phyloP scores from a whole-genome alignment of 2,113 vertebrate genomes.

The Turdus rufiventris region DNA sequence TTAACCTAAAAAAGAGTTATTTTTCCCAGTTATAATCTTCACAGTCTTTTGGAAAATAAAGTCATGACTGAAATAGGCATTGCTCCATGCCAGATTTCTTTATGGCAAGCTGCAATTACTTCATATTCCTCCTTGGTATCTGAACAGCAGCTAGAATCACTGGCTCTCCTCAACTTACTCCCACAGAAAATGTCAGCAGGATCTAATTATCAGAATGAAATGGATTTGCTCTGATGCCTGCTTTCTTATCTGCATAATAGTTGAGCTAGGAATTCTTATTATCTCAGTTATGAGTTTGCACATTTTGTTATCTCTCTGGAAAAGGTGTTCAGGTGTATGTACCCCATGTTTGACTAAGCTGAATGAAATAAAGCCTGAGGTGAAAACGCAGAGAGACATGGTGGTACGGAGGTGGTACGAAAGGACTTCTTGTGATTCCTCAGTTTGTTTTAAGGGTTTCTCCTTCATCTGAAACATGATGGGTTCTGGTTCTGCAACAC shows the following conservation, averaged over 20 bases:
- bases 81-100: slow-evolving; percentile 2
- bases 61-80: background rate
- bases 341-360: background rate
- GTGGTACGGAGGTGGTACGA: background rate
- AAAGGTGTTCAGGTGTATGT: background rate
- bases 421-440: background rate
- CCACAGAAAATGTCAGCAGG: slow-evolving; percentile 48
- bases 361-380: background rate
- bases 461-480: background rate
- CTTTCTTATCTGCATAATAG: slow-evolving; percentile 23
- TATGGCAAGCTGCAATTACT: slow-evolving; percentile 15
- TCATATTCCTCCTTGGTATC: background rate
- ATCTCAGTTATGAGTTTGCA: slow-evolving; percentile 1
- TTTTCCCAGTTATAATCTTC: background rate
- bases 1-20: background rate
- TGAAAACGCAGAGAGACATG: background rate
- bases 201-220: slow-evolving; percentile 51
- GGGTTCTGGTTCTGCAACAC: background rate
- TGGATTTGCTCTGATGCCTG: slow-evolving; percentile 5
- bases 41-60: background rate
- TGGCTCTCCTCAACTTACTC: slow-evolving; percentile 18
- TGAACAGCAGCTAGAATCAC: slow-evolving; percentile 16
- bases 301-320: background rate
- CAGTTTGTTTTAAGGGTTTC: background rate
- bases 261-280: background rate